Conservation (phyloP, 2,888 invertebrate species). For the Protonemura montana region DNA sequence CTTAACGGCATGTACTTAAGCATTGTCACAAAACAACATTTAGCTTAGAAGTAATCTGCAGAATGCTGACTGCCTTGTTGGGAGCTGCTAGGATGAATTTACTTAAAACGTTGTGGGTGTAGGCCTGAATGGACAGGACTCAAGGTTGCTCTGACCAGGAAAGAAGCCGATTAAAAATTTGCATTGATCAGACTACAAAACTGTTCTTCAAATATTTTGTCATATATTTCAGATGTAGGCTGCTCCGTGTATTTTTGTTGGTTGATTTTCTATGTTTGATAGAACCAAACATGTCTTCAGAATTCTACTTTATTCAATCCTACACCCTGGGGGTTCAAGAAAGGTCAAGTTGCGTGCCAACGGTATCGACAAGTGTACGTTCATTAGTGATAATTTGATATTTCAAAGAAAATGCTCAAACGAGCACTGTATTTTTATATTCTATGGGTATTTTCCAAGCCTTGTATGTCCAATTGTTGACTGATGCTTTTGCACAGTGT, state of each 20-base stretch:
- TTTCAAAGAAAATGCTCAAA: conserved; percentile 12
- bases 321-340: not conserved
- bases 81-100: not conserved
- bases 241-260: not conserved
- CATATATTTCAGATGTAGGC: conserved; percentile 39
- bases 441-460: not conserved
- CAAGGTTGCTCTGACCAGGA: not conserved
- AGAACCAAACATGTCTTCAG: not conserved
- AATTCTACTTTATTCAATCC: not conserved
- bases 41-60: not conserved
- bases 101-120: not conserved
- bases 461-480: not conserved
- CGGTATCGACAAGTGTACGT: not conserved
- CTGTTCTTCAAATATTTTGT: conserved; percentile 55
- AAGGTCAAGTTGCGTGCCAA: conserved; percentile 2
- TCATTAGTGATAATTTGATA: not conserved
- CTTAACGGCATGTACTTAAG: not conserved
- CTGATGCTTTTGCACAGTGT: not conserved
- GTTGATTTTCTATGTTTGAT: not conserved
- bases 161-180: not conserved
- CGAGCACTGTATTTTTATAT: not conserved
- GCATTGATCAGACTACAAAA: not conserved
- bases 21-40: not conserved
- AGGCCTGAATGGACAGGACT: not conserved
- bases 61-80: not conserved